A percentile compares a stretch with the other conserved stretches of the same genome.
Conservation (phyloP, 2,888 invertebrate species). For the Habroteleia sp. region DNA sequence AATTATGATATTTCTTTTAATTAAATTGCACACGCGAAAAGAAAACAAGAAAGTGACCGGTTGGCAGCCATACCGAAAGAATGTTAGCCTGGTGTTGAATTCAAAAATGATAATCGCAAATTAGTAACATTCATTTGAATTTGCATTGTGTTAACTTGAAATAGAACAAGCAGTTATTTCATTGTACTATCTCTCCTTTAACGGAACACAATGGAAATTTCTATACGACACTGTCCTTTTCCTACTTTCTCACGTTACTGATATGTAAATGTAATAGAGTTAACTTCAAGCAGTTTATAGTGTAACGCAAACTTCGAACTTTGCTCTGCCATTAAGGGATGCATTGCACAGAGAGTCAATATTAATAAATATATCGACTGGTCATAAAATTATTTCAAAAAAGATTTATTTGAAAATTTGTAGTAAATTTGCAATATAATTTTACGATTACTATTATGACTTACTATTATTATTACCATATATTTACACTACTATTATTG, state of each 20-base stretch:
- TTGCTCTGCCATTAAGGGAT: constrained; percentile 15
- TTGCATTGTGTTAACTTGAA: constrained; percentile 8
- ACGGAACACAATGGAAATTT: constrained; percentile 8
- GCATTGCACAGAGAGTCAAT: too few relatives aligned
- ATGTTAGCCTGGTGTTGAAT: neutral
- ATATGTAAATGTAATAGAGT: constrained; percentile 25
- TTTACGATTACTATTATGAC: too few relatives aligned
- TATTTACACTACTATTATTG: too few relatives aligned
- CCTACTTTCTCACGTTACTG: constrained; percentile 7
- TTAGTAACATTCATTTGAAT: constrained; percentile 21
- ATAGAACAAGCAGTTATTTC: constrained; percentile 13
- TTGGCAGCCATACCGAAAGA: neutral
- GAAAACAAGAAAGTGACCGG: neutral
- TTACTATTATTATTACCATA: too few relatives aligned
- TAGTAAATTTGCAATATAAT: too few relatives aligned
- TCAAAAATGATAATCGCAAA: constrained; percentile 21
- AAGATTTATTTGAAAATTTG: too few relatives aligned
- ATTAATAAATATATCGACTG: too few relatives aligned
- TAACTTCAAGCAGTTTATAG: constrained; percentile 16
- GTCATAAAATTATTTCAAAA: too few relatives aligned
- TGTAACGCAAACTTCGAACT: constrained; percentile 20
- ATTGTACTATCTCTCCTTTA: constrained; percentile 15
- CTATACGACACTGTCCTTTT: constrained; percentile 15
- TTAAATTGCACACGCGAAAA: too few relatives aligned
- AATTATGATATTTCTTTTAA: neutral